phyloP scores from a whole-genome alignment of 2,113 vertebrate species.

The Falco punctatus region DNA sequence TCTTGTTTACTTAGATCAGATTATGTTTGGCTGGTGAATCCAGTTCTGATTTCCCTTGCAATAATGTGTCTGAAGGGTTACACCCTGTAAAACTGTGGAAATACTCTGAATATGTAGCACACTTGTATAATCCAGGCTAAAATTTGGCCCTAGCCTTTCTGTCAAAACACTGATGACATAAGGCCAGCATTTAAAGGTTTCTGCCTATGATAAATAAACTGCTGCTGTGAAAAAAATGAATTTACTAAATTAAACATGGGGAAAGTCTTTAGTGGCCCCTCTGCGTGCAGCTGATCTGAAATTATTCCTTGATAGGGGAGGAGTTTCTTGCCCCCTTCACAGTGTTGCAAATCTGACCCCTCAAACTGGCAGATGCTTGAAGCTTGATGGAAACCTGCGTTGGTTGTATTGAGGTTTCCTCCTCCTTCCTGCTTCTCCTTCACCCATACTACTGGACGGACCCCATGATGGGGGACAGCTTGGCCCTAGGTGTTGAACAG shows the following conservation, averaged over 20 bases:
- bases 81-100: slow-evolving; percentile 7
- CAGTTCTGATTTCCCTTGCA: neutral
- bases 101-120: neutral
- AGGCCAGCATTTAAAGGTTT: neutral
- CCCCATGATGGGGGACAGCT: neutral
- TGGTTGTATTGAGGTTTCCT: neutral
- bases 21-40: neutral
- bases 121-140: neutral
- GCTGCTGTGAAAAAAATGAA: neutral
- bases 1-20: slow-evolving; percentile 17
- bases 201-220: neutral
- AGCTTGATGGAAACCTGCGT: neutral
- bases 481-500: neutral
- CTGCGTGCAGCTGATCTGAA: neutral
- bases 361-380: neutral
- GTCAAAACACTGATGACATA: neutral
- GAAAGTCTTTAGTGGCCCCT: neutral
- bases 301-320: neutral
- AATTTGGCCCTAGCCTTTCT: neutral
- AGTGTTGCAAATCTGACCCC: neutral
- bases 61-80: neutral
- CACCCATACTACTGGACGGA: neutral
- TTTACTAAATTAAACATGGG: neutral
- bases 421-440: neutral
- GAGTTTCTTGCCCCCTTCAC: neutral